Conservation (phyloP, 2,113 vertebrate species). For the Sturnira hondurensis region DNA sequence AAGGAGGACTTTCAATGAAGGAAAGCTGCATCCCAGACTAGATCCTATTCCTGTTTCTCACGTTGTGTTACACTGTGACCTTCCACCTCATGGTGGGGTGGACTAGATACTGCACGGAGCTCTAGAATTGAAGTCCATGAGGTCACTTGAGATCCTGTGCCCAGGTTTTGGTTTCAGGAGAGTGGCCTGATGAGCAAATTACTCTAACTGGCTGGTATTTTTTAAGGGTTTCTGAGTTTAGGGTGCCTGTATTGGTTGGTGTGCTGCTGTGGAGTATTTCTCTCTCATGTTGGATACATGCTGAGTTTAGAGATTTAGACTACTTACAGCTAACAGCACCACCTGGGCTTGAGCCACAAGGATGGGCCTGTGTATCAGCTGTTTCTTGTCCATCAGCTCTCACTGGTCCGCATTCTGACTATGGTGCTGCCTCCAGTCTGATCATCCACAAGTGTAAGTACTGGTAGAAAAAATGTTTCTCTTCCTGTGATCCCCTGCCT, state of each 20-base stretch:
- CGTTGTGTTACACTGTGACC: background rate
- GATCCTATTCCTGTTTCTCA: background rate
- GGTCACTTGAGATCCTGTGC: background rate
- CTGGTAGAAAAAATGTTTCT: background rate
- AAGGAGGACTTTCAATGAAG: background rate
- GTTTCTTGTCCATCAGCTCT: background rate
- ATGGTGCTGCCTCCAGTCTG: background rate
- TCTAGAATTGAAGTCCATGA: background rate
- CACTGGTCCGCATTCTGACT: background rate
- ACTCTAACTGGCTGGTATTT: background rate
- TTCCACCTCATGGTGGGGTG: background rate
- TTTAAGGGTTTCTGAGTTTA: background rate
- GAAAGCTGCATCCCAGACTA: background rate
- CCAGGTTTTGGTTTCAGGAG: background rate
- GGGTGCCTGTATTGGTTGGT: background rate
- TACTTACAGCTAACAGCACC: background rate
- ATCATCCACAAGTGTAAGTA: background rate
- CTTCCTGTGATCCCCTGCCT: background rate
- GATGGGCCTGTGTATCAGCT: background rate
- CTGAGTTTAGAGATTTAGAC: background rate
- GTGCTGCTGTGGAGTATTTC: background rate
- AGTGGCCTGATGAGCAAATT: background rate
- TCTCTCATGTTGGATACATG: background rate
- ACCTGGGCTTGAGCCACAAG: background rate
- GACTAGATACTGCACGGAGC: background rate